Evolutionary conservation across 2,797 vertebrate genomes (phyloP), one percentile per base, ranked within the genome.

Genomic region (Acrocephalus scirpaceus): DNA sequence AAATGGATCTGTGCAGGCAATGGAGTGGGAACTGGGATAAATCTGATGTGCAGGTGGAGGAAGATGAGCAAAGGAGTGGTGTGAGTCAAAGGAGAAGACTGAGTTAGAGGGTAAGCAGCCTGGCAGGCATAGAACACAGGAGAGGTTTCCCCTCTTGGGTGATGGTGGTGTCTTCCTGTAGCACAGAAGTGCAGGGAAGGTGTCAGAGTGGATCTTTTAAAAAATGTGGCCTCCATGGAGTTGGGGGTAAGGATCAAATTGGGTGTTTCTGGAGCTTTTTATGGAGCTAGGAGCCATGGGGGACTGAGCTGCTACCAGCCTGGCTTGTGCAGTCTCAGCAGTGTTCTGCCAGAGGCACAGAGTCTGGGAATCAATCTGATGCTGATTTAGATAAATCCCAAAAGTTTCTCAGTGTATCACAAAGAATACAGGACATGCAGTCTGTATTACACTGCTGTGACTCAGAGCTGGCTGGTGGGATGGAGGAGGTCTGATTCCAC

Each of bases 1-100:
- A 96, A 95, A 93, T 72, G 58, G 93, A 54, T 91, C 87, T 62
- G 44, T 83, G 82, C 95, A 93, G 92, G 91, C 93, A 96, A 2
- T 50, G 75, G 87, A 88, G 85, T 38, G 87, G 58, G 91, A 84
- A 93, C 80, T 72, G 87, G 71, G 78, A 93, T 69, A 83, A 93
- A 76, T 70, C 50, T 77, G 77, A 85, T 36, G 11, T 82, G 75
- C 86, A 92, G 65, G 80, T 94, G 93, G 92, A 92, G 53, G 88
- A 74, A 87, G 91, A 95, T 87, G 78, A 95, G 82, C 72, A 38
- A 84, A 93, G 73, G 17, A 56, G 51, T 83, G 89, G 50, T 74
- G 78, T 81, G 85, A 95, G 82, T 65, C 3, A 3, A 64, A 81
- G 83, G 86, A 87, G 84, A 86, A 88, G 79, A 6, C 30, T 25